Percentiles rank a stretch among this genome's conserved stretches.
Evolutionary conservation across 1,140 invertebrate species (phyloP).

Genomic region (Piezodorus guildinii): DNA sequence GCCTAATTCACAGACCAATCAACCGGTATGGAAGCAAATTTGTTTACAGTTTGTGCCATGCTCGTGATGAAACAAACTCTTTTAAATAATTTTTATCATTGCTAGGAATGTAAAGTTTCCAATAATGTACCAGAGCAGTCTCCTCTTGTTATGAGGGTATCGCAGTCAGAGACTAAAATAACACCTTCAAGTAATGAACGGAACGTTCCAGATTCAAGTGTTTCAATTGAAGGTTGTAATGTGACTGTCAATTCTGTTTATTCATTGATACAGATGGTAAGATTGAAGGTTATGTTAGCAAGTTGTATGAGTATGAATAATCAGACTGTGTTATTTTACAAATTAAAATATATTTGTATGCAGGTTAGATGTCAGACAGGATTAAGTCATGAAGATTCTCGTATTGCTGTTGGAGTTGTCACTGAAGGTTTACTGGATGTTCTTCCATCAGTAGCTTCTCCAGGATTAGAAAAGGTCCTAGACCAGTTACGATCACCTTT

Average conservation of each 20-base stretch:
- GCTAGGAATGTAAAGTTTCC: not conserved
- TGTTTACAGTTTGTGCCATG: not conserved
- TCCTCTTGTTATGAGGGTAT: slow-evolving; percentile 16
- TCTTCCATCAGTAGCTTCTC: slow-evolving; percentile 15
- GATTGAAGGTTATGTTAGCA: not conserved
- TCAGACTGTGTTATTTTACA: too few species aligned
- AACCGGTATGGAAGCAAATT: not conserved
- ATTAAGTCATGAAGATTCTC: slow-evolving; percentile 75
- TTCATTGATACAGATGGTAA: slow-evolving; percentile 52
- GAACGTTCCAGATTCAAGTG: not conserved
- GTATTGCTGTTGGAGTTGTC: slow-evolving; percentile 69
- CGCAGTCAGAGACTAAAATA: slow-evolving; percentile 9
- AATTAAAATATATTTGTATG: not conserved
- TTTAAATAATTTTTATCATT: not conserved
- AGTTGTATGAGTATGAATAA: too few species aligned
- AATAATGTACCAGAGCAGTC: not conserved
- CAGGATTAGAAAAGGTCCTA: slow-evolving; percentile 20
- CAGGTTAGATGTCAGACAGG: slow-evolving; percentile 67
- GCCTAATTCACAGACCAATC: slow-evolving; percentile 10
- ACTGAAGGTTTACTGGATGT: slow-evolving; percentile 36
- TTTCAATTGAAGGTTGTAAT: not conserved
- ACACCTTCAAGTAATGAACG: not conserved
- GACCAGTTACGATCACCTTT: slow-evolving; percentile 18
- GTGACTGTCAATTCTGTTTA: slow-evolving; percentile 50
- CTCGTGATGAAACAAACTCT: not conserved